Evolutionary conservation across 2,888 invertebrate species (phyloP).

Genomic region (Hecatera dysodea): DNA sequence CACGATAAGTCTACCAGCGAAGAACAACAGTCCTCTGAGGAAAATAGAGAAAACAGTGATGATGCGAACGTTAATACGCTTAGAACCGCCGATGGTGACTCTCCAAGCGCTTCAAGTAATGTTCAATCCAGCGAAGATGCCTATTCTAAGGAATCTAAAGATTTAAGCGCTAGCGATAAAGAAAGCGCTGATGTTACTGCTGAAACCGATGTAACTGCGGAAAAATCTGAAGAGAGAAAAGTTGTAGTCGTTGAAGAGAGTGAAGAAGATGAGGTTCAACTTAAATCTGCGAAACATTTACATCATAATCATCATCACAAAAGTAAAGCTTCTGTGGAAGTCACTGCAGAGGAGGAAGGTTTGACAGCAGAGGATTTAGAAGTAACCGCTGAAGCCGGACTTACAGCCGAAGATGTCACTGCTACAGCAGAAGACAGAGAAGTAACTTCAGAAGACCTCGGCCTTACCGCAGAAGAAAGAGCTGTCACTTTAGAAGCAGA

Average conservation of each 20-base stretch:
- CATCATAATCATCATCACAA: neutral
- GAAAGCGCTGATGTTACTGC: constrained; percentile 17
- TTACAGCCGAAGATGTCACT: constrained; percentile 5
- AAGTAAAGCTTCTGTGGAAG: neutral
- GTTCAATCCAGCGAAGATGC: constrained; percentile 28
- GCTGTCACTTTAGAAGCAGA: constrained; percentile 11
- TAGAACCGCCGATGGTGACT: neutral
- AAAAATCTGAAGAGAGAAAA: constrained; percentile 14
- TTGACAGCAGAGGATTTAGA: neutral
- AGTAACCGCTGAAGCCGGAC: neutral
- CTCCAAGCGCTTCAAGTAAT: constrained; percentile 23
- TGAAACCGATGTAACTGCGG: constrained; percentile 27
- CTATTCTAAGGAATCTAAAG: constrained; percentile 15
- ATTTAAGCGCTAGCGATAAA: constrained; percentile 27
- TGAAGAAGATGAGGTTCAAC: constrained; percentile 8
- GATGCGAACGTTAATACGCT: constrained; percentile 15
- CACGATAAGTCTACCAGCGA: constrained; percentile 50
- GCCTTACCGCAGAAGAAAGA: neutral
- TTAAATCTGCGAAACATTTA: neutral
- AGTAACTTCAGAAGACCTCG: neutral
- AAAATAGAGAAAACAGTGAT: constrained; percentile 20
- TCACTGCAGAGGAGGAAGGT: constrained; percentile 6
- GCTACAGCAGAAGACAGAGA: neutral
- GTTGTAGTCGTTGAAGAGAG: constrained; percentile 29
- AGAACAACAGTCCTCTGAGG: constrained; percentile 46